phyloP scores from a whole-genome alignment of 1,140 invertebrate genomes.

The Lutraria rhynchaena region DNA sequence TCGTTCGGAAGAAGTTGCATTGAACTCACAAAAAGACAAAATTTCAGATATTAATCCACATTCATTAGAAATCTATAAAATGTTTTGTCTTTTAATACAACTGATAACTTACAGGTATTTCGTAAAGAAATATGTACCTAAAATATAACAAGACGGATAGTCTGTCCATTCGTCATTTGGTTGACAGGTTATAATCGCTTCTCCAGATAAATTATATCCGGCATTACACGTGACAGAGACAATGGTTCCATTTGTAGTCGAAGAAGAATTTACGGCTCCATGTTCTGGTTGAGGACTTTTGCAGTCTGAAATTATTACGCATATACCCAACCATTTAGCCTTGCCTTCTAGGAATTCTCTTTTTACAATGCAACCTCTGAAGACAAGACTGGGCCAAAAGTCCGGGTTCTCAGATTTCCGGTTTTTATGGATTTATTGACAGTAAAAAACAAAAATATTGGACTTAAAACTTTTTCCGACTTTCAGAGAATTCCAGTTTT shows the following conservation, averaged over 20 bases:
- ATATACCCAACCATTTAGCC: too few species aligned
- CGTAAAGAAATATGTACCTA: conserved; percentile 2
- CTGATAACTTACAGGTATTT: neutral
- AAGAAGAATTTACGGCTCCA: neutral
- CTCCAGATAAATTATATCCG: neutral
- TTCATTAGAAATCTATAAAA: neutral
- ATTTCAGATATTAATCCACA: neutral
- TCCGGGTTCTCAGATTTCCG: too few species aligned
- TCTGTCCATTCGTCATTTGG: neutral
- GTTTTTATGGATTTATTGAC: too few species aligned
- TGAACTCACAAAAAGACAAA: too few species aligned
- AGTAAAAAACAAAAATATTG: too few species aligned
- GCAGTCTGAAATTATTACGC: conserved; percentile 24
- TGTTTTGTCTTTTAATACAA: neutral
- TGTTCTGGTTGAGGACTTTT: neutral
- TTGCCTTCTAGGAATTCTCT: too few species aligned
- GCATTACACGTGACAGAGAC: neutral
- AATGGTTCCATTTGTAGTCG: neutral
- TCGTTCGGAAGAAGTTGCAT: too few species aligned
- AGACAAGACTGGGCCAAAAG: too few species aligned
- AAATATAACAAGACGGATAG: neutral
- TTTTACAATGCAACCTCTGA: too few species aligned
- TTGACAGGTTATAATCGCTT: neutral
- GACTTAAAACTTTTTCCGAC: too few species aligned
- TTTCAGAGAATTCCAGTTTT: too few species aligned